Evolutionary conservation across 2,888 invertebrate species (phyloP), one percentile per base, ranked within the genome.

Genomic region (Andrena praecox): DNA sequence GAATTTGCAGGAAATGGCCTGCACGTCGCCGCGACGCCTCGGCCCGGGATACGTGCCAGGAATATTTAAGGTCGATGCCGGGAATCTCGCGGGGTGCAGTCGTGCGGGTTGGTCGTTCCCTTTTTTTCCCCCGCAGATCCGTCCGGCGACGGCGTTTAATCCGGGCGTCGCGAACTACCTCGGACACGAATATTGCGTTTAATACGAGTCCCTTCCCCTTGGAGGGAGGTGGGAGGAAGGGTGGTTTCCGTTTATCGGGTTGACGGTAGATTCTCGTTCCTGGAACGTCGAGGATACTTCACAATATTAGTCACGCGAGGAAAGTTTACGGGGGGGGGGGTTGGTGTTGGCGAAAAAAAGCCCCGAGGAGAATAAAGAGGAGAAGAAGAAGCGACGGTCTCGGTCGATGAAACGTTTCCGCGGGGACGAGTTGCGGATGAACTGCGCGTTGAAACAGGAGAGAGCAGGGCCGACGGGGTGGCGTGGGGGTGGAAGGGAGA

Each of bases 331-430:
- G 60, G 50, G 29, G 77, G 80, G 60, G 29, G 77, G 80, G 60
- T 48, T 60, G 82, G 77, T 69, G 59, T 48, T 59, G 82, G 76
- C 70, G 84, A 85, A 82, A 87, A 84, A 84, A 80, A 79, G 77
- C 82, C 79, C 72, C 60, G 75, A 78, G 79, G 82, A 80, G 73
- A 81, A 70, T 69, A 42, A n/a, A 42, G 12, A 77, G 67, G 67
- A 78, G 68, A 76, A 85, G 77, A 68, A 80, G 69, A 76, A 82
- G 80, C 84, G 88, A 83, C 72, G 87, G 89, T 87, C 89, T 90
- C 87, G 87, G 89, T 88, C 88, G 88, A 88, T 88, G 88, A 88
- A 88, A 88, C 86, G 88, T 89, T 88, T 88, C 88, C 88, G 86
- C 87, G 80, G 89, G 88, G 88, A 88, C 87, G 88, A 88, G 88